Conservation (phyloP, 2,888 invertebrate genomes). For the Stenolophus ochropezus region DNA sequence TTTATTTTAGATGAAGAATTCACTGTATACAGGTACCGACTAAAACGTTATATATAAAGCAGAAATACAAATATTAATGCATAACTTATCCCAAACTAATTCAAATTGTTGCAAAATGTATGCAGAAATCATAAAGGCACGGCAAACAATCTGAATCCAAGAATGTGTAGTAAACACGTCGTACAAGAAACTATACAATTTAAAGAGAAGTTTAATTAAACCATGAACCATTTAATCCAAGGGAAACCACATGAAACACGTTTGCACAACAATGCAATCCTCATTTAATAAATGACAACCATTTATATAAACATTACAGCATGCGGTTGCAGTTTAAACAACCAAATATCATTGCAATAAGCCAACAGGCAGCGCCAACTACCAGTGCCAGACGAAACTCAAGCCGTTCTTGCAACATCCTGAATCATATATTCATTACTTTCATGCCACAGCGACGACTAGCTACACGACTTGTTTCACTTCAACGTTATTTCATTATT, state of each 20-base stretch:
- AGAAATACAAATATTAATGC: constrained; percentile 3
- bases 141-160: constrained; percentile 19
- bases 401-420: background rate
- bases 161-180: constrained; percentile 18
- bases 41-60: background rate
- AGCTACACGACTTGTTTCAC: background rate
- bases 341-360: constrained; percentile 41
- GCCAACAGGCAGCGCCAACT: constrained; percentile 18
- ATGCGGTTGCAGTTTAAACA: constrained; percentile 39
- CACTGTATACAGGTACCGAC: no score
- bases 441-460: constrained; percentile 1
- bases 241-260: constrained; percentile 38
- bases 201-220: constrained; percentile 48
- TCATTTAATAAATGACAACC: constrained; percentile 50
- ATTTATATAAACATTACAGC: constrained; percentile 48
- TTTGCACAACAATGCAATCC: constrained; percentile 45
- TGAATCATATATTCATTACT: constrained; percentile 47
- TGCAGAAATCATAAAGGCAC: constrained; percentile 28
- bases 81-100: constrained; percentile 19
- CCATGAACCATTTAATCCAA: constrained; percentile 47
- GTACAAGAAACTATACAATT: constrained; percentile 41
- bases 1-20: no score
- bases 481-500: background rate
- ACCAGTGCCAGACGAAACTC: background rate
- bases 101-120: constrained; percentile 6